Evolutionary conservation across 2,797 vertebrate species (phyloP).

Genomic region (Poecilia wingei): DNA sequence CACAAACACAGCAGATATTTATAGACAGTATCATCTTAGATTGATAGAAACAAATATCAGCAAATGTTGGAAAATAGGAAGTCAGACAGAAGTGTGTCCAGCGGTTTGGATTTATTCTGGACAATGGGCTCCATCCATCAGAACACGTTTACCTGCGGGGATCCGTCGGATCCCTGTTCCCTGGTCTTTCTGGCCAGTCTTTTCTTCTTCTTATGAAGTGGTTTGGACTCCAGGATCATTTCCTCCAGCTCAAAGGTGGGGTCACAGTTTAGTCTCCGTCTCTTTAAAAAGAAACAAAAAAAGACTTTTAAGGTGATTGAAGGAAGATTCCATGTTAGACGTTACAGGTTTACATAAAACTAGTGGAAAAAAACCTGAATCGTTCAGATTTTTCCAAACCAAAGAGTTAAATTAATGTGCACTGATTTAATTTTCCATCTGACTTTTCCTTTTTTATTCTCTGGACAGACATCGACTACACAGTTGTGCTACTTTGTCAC

Average conservation of each 20-base stretch:
- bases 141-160: constrained; percentile 84
- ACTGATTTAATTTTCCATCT: neutral
- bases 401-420: neutral
- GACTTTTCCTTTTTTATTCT: neutral
- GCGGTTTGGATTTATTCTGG: neutral
- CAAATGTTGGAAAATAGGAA: constrained; percentile 27
- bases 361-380: neutral
- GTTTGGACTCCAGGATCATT: constrained; percentile 98
- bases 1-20: constrained; percentile 52
- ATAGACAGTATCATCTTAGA: constrained; percentile 20
- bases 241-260: constrained; percentile 97
- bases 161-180: constrained; percentile 83
- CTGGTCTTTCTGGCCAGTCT: constrained; percentile 90
- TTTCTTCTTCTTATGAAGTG: constrained; percentile 98
- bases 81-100: constrained; percentile 14
- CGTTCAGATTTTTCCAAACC: neutral
- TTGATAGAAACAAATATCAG: constrained; percentile 9
- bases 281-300: constrained; percentile 73
- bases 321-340: neutral
- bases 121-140: neutral
- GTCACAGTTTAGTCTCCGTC: constrained; percentile 93
- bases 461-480: too few relatives aligned
- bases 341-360: neutral
- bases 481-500: neutral
- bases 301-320: neutral